phyloP scores from a whole-genome alignment of 1,140 invertebrate genomes.

The Diabrotica virgifera region DNA sequence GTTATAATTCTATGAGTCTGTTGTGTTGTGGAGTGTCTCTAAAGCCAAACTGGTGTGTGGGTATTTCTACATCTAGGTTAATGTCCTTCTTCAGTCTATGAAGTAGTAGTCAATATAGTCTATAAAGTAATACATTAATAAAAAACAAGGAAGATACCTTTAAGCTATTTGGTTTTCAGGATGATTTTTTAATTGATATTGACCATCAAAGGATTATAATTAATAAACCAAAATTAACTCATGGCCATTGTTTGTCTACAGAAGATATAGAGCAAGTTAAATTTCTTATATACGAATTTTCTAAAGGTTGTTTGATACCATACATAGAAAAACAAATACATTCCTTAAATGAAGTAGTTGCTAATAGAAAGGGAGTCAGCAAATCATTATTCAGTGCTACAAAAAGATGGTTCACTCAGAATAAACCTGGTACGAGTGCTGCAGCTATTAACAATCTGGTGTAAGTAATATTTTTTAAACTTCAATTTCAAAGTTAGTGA shows the following conservation, averaged over 20 bases:
- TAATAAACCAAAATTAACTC: conserved; percentile 42
- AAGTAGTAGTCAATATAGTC: no score
- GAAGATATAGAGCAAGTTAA: conserved; percentile 83
- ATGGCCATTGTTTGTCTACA: conserved; percentile 73
- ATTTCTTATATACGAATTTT: conserved; percentile 84
- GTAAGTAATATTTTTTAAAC: conserved; percentile 53
- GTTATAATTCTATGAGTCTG: no score
- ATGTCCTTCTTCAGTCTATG: no score
- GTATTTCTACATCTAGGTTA: no score
- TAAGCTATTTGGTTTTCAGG: conserved; percentile 21
- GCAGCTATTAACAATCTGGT: conserved; percentile 72
- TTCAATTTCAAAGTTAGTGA: not conserved
- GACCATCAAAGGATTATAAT: conserved; percentile 22
- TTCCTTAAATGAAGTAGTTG: conserved; percentile 77
- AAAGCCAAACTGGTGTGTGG: no score
- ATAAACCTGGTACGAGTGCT: conserved; percentile 66
- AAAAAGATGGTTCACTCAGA: conserved; percentile 91
- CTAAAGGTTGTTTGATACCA: conserved; percentile 80
- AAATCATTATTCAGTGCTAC: conserved; percentile 89
- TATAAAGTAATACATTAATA: no score
- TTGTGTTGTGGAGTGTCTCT: no score
- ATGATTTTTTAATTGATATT: conserved; percentile 25
- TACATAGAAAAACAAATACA: conserved; percentile 86
- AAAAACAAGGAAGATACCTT: no score
- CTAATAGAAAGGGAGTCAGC: conserved; percentile 88